A percentile compares a stretch with the other conserved stretches of the same genome.
phyloP scores from a whole-genome alignment of 1,140 invertebrate genomes.

The Drosophila ogumai region DNA sequence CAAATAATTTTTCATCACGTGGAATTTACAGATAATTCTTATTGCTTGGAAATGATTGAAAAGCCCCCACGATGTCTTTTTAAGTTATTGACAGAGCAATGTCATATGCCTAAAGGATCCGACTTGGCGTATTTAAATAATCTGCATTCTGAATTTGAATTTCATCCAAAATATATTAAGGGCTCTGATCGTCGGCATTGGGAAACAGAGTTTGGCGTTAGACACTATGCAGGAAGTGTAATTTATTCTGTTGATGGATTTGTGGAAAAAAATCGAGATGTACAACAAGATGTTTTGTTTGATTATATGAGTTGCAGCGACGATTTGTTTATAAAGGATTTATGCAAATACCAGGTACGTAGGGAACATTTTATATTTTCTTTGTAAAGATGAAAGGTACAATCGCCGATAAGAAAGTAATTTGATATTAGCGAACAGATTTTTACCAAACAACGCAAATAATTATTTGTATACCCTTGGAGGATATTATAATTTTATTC shows the following conservation, averaged over 20 bases:
- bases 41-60: conserved; percentile 95
- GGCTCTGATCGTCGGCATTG: conserved; percentile 93
- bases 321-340: conserved; percentile 94
- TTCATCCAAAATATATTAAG: conserved; percentile 94
- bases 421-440: no score
- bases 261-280: conserved; percentile 98
- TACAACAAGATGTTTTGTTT: conserved; percentile 97
- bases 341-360: conserved; percentile 92
- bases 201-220: conserved; percentile 96
- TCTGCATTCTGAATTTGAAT: conserved; percentile 95
- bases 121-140: conserved; percentile 96
- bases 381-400: no score
- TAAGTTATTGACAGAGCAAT: conserved; percentile 95
- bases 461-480: no score
- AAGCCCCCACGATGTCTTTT: conserved; percentile 95
- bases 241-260: conserved; percentile 97
- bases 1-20: conserved; percentile 95
- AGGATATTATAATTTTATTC: no score
- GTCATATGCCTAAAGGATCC: conserved; percentile 96
- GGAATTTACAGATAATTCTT: conserved; percentile 95
- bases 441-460: no score
- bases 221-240: conserved; percentile 98
- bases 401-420: no score
- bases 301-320: conserved; percentile 95
- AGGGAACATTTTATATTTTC: neutral